Evolutionary conservation across 2,113 vertebrate species (phyloP), one percentile per base, ranked within the genome.

Genomic region (Ceratotherium simum): DNA sequence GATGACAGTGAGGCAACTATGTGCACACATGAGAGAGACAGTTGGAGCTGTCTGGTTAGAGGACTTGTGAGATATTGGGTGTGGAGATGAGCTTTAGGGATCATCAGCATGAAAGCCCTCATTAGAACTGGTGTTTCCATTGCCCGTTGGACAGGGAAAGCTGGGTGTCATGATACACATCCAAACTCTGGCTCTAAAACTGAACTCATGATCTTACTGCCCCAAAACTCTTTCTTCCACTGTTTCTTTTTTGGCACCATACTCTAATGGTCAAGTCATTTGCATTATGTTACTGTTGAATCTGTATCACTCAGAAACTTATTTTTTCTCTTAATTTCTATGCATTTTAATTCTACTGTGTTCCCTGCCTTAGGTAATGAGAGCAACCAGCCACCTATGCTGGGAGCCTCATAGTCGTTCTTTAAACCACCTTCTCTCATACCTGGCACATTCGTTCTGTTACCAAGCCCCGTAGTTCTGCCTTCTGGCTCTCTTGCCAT

Each of bases 81-180:
- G 9, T 46, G 27, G 27, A 90, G 39, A 18, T 10, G 56, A 39
- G 25, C 48, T 18, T 21, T 12, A 48, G 90, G 54, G 17, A 14
- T 65, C 20, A 8, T 6, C 46, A 20, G 18, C 13, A n/a, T 27
- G 54, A 39, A 81, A 25, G 23, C 64, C 8, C 56, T 27, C 0
- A 23, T 14, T 62, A 36, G 33, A 33, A 27, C 33, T 1, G 2
- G 69, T 14, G 36, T 65, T 73, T 11, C 20, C 14, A 31, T 21
- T 9, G 46, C 70, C 90, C 8, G 3, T 0, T 3, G 27, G 10
- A 6, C 62, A 46, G 65, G 25, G 36, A 29, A n/a, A 25, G 10
- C 70, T 25, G 42, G 7, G 17, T 62, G 3, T 20, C 12, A 7
- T 33, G 9, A 7, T 48, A 3, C 0, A 1, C 0, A 0, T 36